These are phyloP conservation scores for Myotis lucifugus DNA, from an alignment of 2,113 vertebrate genomes.

Conservation along the genomic window DNA sequence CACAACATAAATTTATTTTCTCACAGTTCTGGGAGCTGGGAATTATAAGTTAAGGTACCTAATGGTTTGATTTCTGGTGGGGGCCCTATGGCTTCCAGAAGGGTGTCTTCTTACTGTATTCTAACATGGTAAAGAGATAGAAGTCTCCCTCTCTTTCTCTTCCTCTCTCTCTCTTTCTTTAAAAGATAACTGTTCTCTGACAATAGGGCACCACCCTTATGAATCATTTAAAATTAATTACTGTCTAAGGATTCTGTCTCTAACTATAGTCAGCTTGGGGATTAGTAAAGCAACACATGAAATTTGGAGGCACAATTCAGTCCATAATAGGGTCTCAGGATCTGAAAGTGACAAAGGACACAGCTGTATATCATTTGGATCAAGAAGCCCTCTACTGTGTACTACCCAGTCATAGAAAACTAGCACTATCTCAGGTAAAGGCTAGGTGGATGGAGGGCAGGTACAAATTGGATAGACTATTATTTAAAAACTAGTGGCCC, in stretches of 20 bases:
- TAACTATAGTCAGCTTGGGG: not conserved
- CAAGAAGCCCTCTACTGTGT: not conserved
- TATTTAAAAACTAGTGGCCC: not conserved
- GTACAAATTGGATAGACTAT: not conserved
- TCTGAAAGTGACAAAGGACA: not conserved
- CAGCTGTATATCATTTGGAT: too few species aligned
- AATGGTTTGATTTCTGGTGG: not conserved
- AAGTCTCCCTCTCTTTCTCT: not conserved
- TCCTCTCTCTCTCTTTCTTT: not conserved
- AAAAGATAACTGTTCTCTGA: not conserved
- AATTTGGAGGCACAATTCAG: not conserved
- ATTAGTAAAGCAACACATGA: not conserved
- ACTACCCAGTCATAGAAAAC: not conserved
- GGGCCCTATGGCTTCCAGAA: not conserved
- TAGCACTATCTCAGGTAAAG: not conserved
- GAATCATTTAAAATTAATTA: not conserved
- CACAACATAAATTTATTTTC: not conserved
- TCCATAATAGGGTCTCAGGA: not conserved
- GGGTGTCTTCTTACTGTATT: not conserved
- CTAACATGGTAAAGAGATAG: not conserved
- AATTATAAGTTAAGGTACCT: not conserved
- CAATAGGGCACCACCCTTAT: not conserved
- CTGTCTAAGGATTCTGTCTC: not conserved
- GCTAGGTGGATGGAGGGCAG: not conserved
- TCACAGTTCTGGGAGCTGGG: not conserved